Evolutionary conservation across 2,113 vertebrate species (phyloP), one percentile per base, ranked within the genome.

Genomic region (Abramis brama): DNA sequence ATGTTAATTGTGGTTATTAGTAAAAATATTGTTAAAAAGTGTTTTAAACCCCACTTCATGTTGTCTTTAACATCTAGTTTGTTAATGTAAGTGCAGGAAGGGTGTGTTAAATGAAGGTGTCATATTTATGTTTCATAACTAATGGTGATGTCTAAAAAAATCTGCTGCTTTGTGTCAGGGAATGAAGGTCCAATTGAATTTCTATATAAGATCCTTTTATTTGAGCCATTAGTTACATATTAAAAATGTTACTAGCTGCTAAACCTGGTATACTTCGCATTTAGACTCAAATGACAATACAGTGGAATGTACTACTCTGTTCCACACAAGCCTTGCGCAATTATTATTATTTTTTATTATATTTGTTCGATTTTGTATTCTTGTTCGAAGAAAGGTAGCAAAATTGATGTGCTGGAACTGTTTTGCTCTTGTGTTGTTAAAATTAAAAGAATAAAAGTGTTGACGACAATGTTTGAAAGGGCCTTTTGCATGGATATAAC

Each of bases 401-500:
- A 77, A 43, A 47, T 23, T 52, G 11, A 45, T 64, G 39, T 62
- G 23, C 21, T 66, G 36, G 39, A 62, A 66, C 21, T 47, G 8
- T 64, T 66, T 66, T 64, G 39, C 43, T 52, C 47, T 85, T 85
- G 83, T 78, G 43, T 64, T 36, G 57, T 86, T 83, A 25, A 57
- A 27, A 57, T n/a, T 70, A 15, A 83, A 55, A 25, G 81, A 80
- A 64, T 68, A 4, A 79, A 45, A 62, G 70, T 64, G 52, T 59
- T 19, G 3, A 57, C 25, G 3, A 57, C 50, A 77, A 62, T 74
- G 64, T 81, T 71, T 76, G 23, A 57, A 85, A 74, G 70, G 76
- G 73, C 11, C 50, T 70, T 60, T 78, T 90, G 90, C 88, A 92
- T 92, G 91, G 50, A 86, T 87, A 23, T 77, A 79, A 85, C 85